Conservation (phyloP, 2,888 invertebrate species). For the Leptothorax acervorum region DNA sequence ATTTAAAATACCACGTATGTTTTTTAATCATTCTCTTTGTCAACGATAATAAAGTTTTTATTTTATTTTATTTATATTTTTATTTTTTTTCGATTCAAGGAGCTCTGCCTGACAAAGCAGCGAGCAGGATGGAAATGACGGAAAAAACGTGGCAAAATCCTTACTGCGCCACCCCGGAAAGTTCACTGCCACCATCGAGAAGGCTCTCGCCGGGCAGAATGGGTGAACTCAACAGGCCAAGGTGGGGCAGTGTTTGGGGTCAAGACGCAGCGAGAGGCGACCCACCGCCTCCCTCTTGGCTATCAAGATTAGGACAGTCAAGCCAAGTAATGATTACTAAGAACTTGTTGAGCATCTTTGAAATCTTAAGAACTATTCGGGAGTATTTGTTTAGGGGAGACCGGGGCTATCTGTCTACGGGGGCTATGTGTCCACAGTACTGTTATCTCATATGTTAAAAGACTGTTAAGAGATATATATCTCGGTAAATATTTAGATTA, state of each 20-base stretch:
- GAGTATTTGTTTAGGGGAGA: not conserved
- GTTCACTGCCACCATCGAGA: slow-evolving; percentile 79
- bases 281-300: slow-evolving; percentile 84
- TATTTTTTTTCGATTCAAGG: slow-evolving; percentile 25
- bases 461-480: too few species aligned
- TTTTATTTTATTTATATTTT: too few species aligned
- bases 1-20: not conserved
- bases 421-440: too few species aligned
- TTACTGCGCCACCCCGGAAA: slow-evolving; percentile 79
- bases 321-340: slow-evolving; percentile 78
- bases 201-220: slow-evolving; percentile 76
- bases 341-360: slow-evolving; percentile 10
- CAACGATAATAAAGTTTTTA: not conserved
- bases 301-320: slow-evolving; percentile 82
- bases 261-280: slow-evolving; percentile 76
- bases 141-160: slow-evolving; percentile 82
- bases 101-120: slow-evolving; percentile 54
- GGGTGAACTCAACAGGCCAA: slow-evolving; percentile 82
- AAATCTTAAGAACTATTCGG: not conserved
- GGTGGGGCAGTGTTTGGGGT: slow-evolving; percentile 83
- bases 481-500: too few species aligned
- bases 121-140: slow-evolving; percentile 65
- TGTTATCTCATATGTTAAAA: too few species aligned
- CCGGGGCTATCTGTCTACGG: too few species aligned
- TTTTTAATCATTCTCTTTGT: not conserved